Base-by-base conservation (phyloP, 2,797 vertebrate genomes). In the Percopsis omiscomaycus region DNA sequence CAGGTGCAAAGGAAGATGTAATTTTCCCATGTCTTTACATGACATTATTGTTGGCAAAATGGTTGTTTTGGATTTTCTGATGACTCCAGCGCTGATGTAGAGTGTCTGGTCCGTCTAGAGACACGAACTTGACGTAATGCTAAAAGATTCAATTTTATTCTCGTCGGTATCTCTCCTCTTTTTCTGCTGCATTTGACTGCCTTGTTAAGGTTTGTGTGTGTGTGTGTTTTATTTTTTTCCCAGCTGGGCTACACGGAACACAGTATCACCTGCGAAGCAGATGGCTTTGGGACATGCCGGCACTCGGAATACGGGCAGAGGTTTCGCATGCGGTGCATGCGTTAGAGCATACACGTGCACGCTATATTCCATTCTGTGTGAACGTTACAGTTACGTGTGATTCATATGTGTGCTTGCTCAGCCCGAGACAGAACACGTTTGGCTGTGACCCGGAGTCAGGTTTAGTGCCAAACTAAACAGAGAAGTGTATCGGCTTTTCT, bases 401-500 rank as follows among this genome's bases (percentile, higher is more conserved):
- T 70, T 6, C 57, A 57, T 58, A 81, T 69, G 44, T 69, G 44
- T 68, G 70, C 48, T 74, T 62, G 37, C 61, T 74, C 53, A 65
- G 59, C 78, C 71, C 73, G 77, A 76, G 75, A 82, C 72, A 73
- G 81, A 86, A 83, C 83, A 84, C 71, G 74, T 80, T 83, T 84
- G 78, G 79, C 73, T 42, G n/a, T 64, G 71, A 75, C 53, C 60
- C 64, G 59, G 73, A 69, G 70, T 81, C 68, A 75, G 59, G 55
- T 66, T 64, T 64, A 47, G 59, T 64, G 84, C 86, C 84, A 89
- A 86, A 68, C 73, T 70, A 86, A 86, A 89, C 78, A 89, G 73
- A 75, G 78, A 78, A 73, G 78, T 81, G 77, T 77, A 83, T 88
- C 79, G 82, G 65, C 68, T 84, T 89, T 79, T 79, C 57, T 81